Conservation (phyloP, 2,888 invertebrate genomes). For the Megalurothrips usitatus region DNA sequence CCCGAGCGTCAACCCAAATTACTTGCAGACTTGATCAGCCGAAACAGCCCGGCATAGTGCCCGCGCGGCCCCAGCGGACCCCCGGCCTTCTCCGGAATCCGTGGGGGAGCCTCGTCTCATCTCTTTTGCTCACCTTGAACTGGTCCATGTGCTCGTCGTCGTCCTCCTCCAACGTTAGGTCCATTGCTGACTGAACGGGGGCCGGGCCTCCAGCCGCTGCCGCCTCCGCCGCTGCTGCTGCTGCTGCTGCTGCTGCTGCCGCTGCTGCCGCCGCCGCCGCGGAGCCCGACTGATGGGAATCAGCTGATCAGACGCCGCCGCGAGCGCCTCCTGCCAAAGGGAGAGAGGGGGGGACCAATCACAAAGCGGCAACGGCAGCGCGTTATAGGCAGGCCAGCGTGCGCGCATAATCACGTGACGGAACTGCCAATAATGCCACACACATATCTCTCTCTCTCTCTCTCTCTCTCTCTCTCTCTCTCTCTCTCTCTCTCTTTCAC, state of each 20-base stretch:
- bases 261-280: not conserved
- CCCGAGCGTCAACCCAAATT: not conserved
- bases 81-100: no score
- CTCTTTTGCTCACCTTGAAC: not conserved
- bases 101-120: no score
- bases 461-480: no score
- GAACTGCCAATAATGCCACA: no score
- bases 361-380: no score
- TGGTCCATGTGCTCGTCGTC: slow-evolving; percentile 13
- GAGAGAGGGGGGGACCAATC: not conserved
- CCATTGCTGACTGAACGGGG: not conserved
- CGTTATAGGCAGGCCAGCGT: no score
- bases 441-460: no score
- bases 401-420: no score
- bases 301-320: not conserved
- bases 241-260: not conserved
- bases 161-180: slow-evolving; percentile 2
- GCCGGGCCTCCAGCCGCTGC: not conserved
- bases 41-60: no score
- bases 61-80: no score
- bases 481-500: no score
- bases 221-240: not conserved
- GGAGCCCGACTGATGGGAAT: not conserved
- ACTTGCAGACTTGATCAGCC: no score
- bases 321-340: not conserved